Conservation (phyloP, 2,113 vertebrate genomes). For the Geothlypis trichas region DNA sequence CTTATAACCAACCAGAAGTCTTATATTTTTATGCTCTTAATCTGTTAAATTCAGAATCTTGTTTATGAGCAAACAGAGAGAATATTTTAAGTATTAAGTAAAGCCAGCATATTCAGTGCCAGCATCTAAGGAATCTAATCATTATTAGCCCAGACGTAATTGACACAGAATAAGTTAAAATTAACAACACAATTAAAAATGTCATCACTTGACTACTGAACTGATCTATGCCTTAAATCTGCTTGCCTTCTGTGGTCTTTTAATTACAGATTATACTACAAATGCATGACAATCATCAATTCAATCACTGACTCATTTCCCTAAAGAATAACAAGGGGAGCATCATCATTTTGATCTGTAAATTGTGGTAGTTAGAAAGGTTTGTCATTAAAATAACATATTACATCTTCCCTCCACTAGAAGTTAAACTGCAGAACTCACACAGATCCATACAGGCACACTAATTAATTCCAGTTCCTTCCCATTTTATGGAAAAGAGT, state of each 20-base stretch:
- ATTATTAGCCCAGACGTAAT: background rate
- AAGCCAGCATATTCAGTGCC: background rate
- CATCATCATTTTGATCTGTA: background rate
- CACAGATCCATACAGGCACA: background rate
- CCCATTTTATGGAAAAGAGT: background rate
- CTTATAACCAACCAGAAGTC: background rate
- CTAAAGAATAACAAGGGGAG: background rate
- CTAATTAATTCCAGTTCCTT: background rate
- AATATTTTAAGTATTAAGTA: background rate
- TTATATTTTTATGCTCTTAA: background rate
- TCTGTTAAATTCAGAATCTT: background rate
- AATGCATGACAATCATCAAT: background rate
- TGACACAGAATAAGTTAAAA: background rate
- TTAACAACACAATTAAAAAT: background rate
- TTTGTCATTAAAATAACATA: background rate
- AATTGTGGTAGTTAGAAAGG: background rate
- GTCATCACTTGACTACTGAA: background rate
- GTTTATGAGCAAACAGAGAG: background rate
- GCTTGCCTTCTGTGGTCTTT: background rate
- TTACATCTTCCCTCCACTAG: background rate
- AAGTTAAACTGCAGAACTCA: background rate
- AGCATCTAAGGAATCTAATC: background rate
- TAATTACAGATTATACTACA: background rate
- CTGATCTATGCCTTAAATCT: background rate
- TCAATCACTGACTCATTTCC: background rate